These are phyloP conservation scores for Clarias laeviceps DNA, from an alignment of 2,797 vertebrate genomes.

Conservation along the genomic window DNA sequence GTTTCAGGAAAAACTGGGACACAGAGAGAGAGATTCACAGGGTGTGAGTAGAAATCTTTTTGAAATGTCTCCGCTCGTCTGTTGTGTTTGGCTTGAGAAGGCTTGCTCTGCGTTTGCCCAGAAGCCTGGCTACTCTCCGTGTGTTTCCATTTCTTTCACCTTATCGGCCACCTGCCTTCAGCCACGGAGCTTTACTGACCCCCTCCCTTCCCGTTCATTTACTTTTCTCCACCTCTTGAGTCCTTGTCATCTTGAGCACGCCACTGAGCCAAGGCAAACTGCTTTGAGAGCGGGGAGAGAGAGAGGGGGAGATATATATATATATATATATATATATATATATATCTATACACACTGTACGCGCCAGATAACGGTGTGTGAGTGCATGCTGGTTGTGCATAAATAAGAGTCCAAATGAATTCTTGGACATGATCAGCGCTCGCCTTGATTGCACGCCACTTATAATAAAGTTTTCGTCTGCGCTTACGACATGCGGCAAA, in stretches of 20 bases:
- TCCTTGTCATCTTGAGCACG: slow-evolving; percentile 45
- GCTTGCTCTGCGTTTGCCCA: slow-evolving; percentile 37
- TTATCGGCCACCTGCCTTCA: slow-evolving; percentile 57
- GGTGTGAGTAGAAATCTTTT: slow-evolving; percentile 39
- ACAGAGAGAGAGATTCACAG: slow-evolving; percentile 47
- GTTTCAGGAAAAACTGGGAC: slow-evolving; percentile 29
- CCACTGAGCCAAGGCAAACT: slow-evolving; percentile 50
- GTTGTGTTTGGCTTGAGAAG: slow-evolving; percentile 53
- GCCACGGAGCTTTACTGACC: slow-evolving; percentile 22
- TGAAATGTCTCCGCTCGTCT: slow-evolving; percentile 42
- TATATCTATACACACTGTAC: no score
- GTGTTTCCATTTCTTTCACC: slow-evolving; percentile 55
- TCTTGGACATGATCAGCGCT: slow-evolving; percentile 40
- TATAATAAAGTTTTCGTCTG: slow-evolving; percentile 44
- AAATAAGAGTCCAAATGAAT: slow-evolving; percentile 46
- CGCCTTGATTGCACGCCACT: slow-evolving; percentile 43
- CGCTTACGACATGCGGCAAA: slow-evolving; percentile 38
- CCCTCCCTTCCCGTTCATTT: not conserved
- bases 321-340: no score
- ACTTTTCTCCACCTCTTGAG: slow-evolving; percentile 26
- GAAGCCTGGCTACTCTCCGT: slow-evolving; percentile 36
- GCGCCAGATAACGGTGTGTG: slow-evolving; percentile 40
- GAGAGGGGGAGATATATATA: not conserved
- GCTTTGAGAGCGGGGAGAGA: slow-evolving; percentile 45
- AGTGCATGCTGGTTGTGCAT: slow-evolving; percentile 39